Percentiles rank a stretch among this genome's conserved stretches.
Evolutionary conservation across 2,113 vertebrate species (phyloP).

Genomic region (Erinaceus europaeus): DNA sequence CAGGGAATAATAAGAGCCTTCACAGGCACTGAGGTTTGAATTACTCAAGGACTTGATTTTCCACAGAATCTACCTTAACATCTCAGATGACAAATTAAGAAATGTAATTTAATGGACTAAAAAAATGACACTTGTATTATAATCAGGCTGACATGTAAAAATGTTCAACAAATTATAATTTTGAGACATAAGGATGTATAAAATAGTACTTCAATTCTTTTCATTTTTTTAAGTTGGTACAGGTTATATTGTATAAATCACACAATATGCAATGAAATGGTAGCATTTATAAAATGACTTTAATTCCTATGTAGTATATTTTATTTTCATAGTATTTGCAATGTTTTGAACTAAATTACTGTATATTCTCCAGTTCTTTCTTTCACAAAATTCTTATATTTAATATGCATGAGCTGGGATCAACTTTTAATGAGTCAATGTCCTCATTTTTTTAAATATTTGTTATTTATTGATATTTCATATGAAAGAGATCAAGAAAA

Average conservation of each 20-base stretch:
- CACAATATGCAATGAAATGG: not conserved
- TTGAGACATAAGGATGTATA: not conserved
- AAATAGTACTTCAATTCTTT: slow-evolving; percentile 7
- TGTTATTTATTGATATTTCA: no score
- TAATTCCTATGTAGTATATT: slow-evolving; percentile 22
- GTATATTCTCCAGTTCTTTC: not conserved
- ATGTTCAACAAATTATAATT: slow-evolving; percentile 22
- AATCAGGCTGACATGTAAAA: not conserved
- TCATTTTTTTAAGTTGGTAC: not conserved
- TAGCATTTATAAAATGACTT: slow-evolving; percentile 11
- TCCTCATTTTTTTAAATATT: slow-evolving; percentile 20
- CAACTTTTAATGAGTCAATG: slow-evolving; percentile 21
- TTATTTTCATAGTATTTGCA: slow-evolving; percentile 25
- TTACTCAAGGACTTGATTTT: not conserved
- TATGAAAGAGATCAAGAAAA: no score
- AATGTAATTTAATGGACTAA: not conserved
- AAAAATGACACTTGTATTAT: slow-evolving; percentile 8
- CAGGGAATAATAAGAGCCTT: not conserved
- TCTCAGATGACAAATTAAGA: not conserved
- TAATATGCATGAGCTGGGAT: slow-evolving; percentile 26
- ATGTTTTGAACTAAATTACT: slow-evolving; percentile 23
- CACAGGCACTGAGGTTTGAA: not conserved
- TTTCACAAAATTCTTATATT: slow-evolving; percentile 30
- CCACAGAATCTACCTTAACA: not conserved
- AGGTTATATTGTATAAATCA: slow-evolving; percentile 7